Base-by-base conservation (phyloP, 2,113 vertebrate genomes). In the Cottus gobio region DNA sequence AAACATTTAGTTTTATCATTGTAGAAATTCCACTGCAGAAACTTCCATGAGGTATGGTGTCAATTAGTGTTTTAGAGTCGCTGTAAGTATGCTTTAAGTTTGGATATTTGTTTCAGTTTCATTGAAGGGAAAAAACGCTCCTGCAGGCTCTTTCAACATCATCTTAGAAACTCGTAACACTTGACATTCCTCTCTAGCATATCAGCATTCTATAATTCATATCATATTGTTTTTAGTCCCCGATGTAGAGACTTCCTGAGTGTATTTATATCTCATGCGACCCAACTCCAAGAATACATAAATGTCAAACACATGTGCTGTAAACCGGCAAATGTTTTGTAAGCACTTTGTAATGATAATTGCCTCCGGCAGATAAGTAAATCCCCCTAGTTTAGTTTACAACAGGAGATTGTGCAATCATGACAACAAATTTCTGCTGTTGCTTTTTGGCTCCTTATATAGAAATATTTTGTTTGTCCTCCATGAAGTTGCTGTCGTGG, bases 271-370 rank as follows among this genome's bases (percentile, higher is more conserved):
- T 85, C 87, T 76, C 70, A 65, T 69, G 76, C 26, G 10, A 82
- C 80, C 83, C 66, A 84, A 78, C 58, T 37, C 48, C 80, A 58
- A 61, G 87, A 84, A 80, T 56, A 82, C 60, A 90, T 80, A 89
- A 90, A 93, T 91, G 84, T 80, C 83, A 90, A 93, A 91, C 83
- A 92, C 85, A 87, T 86, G 89, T 85, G 77, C 80, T 75, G 85
- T 91, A 83, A 92, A 87, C 65, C 63, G 83, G 64, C 65, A 80
- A 83, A 89, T 36, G 76, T 88, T 91, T 87, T 87, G 90, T 85
- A 87, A 91, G 83, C 84, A 81, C 86, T 91, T 86, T 87, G 88
- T 90, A 90, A 91, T 90, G 87, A 87, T 93, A 92, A 91, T 93
- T 93, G 83, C 75, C 63, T 82, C 85, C 65, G 68, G 87, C 74